Evolutionary conservation across 2,888 invertebrate species (phyloP).

Genomic region (Ectemnius continuus): DNA sequence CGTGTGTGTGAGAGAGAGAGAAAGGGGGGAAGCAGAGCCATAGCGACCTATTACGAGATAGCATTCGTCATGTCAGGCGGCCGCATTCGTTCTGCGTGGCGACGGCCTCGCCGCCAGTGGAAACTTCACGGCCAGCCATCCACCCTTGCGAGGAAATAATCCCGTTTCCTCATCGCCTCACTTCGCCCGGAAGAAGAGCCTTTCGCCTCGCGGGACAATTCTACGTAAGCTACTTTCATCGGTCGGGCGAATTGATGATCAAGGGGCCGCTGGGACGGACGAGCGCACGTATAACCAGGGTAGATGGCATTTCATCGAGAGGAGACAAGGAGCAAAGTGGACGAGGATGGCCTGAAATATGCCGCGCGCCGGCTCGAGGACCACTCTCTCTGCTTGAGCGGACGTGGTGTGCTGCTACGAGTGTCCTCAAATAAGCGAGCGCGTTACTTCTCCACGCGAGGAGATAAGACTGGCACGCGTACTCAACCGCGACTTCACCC

Average conservation of each 20-base stretch:
- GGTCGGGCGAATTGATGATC: not conserved
- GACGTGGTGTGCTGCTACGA: not conserved
- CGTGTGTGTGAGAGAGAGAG: too few relatives aligned
- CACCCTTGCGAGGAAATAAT: conserved; percentile 34
- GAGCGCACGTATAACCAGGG: not conserved
- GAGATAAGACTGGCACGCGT: not conserved
- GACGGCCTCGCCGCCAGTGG: conserved; percentile 4
- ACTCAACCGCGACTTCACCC: not conserved
- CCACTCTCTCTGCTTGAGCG: not conserved
- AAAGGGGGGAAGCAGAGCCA: not conserved
- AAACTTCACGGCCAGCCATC: conserved; percentile 19
- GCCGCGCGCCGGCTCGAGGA: not conserved
- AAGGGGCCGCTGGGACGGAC: not conserved
- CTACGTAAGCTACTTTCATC: not conserved
- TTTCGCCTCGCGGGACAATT: conserved; percentile 20
- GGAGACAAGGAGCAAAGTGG: not conserved
- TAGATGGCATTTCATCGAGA: not conserved
- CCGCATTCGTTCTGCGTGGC: conserved; percentile 19
- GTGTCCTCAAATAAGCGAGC: not conserved
- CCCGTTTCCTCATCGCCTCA: conserved; percentile 17
- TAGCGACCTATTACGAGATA: conserved; percentile 47
- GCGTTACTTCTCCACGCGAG: not conserved
- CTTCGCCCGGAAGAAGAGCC: conserved; percentile 1
- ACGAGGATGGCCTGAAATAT: not conserved
- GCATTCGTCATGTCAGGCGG: conserved; percentile 46